Evolutionary conservation across 2,797 vertebrate species (phyloP).

Genomic region (Chrosomus eos): DNA sequence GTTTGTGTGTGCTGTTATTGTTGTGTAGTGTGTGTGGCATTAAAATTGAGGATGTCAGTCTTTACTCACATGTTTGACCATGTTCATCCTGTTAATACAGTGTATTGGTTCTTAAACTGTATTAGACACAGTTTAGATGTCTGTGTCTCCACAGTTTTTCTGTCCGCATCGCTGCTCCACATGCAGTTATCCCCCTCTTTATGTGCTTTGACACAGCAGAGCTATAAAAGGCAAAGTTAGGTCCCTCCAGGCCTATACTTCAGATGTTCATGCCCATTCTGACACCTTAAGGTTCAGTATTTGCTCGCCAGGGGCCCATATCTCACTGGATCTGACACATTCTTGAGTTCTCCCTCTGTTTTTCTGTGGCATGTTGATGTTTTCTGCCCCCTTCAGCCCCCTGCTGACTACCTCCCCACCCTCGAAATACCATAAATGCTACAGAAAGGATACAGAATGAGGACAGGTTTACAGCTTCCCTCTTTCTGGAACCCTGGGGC

Average conservation of each 20-base stretch:
- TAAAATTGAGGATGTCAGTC: not conserved
- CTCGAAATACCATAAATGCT: slow-evolving; percentile 55
- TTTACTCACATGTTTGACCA: slow-evolving; percentile 10
- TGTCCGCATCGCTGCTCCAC: not conserved
- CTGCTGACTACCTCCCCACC: slow-evolving; percentile 26
- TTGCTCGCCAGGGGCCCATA: slow-evolving; percentile 63
- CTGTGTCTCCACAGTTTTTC: not conserved
- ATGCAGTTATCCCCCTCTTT: slow-evolving; percentile 5
- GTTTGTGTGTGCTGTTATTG: slow-evolving; percentile 30
- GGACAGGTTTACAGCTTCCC: slow-evolving; percentile 56
- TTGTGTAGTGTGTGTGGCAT: not conserved
- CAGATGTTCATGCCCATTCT: slow-evolving; percentile 15
- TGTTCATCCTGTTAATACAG: slow-evolving; percentile 8
- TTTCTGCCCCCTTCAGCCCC: slow-evolving; percentile 57
- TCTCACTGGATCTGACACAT: slow-evolving; percentile 69
- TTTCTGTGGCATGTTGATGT: slow-evolving; percentile 61
- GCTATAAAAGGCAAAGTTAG: slow-evolving; percentile 45
- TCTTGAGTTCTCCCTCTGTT: slow-evolving; percentile 64
- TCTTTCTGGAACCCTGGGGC: slow-evolving; percentile 47
- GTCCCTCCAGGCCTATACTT: slow-evolving; percentile 12
- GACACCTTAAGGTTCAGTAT: slow-evolving; percentile 62
- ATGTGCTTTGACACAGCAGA: slow-evolving; percentile 21
- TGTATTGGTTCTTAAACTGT: not conserved
- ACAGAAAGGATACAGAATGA: slow-evolving; percentile 57
- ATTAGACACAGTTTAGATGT: slow-evolving; percentile 6